phyloP scores from a whole-genome alignment of 2,888 invertebrate species.

The Cheilosia scutellata region DNA sequence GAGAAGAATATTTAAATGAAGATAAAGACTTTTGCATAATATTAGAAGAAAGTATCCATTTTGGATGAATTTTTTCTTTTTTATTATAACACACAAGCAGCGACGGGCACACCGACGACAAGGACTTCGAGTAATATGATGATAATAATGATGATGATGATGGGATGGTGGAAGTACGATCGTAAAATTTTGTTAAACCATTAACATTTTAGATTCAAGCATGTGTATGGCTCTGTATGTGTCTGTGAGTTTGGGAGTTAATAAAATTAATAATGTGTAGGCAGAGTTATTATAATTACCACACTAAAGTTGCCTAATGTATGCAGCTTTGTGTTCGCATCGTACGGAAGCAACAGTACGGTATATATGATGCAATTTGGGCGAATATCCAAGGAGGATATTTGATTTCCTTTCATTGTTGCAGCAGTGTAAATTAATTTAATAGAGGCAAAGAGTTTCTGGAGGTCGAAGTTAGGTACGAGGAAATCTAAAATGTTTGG shows the following conservation, averaged over 20 bases:
- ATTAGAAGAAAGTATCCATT: constrained; percentile 58
- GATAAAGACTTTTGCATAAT: constrained; percentile 73
- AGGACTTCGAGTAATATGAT: constrained; percentile 22
- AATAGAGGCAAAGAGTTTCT: constrained; percentile 4
- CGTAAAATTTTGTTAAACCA: constrained; percentile 70
- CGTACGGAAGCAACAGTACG: neutral
- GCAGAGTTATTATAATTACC: constrained; percentile 64
- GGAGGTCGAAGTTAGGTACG: neutral
- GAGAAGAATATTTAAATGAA: constrained; percentile 62
- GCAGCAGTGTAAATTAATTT: constrained; percentile 35
- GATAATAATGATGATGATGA: constrained; percentile 25
- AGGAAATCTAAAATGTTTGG: constrained; percentile 34
- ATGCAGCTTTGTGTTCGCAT: constrained; percentile 31
- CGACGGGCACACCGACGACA: constrained; percentile 2
- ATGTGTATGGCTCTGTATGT: constrained; percentile 21
- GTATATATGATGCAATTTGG: constrained; percentile 41
- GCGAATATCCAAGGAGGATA: constrained; percentile 19
- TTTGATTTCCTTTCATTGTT: constrained; percentile 30
- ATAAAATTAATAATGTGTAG: constrained; percentile 63
- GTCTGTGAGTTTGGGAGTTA: constrained; percentile 47
- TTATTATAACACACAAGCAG: neutral
- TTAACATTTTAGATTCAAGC: constrained; percentile 59
- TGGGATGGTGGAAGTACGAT: constrained; percentile 40
- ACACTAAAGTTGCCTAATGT: constrained; percentile 32
- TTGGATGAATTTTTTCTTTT: constrained; percentile 44